A percentile compares a stretch with the other conserved stretches of the same genome.
Conservation (phyloP, 2,113 vertebrate genomes). For the Martes martes region DNA sequence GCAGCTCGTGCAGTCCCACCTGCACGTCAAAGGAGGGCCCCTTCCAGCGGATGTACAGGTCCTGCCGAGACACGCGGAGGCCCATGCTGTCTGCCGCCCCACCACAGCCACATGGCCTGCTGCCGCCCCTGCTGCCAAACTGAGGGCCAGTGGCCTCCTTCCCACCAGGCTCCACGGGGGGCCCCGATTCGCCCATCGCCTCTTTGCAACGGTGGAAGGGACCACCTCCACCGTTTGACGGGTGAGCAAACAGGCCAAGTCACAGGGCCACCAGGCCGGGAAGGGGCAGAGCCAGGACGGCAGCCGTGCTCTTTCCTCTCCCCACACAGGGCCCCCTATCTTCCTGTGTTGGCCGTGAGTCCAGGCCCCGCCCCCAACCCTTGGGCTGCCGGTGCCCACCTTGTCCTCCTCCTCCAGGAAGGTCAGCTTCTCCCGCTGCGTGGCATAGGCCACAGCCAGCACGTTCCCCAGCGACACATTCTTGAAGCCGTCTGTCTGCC, state of each 20-base stretch:
- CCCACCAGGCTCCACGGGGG: background rate
- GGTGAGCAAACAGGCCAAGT: background rate
- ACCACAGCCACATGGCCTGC: rapidly evolving
- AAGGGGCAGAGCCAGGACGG: no score
- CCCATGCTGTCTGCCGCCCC: rapidly evolving
- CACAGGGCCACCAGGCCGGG: background rate
- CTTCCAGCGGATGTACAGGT: conserved; percentile 91
- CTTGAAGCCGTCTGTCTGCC: conserved; percentile 94
- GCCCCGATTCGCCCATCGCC: background rate
- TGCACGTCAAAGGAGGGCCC: conserved; percentile 93
- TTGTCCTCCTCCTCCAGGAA: conserved; percentile 91
- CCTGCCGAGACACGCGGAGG: conserved; percentile 78
- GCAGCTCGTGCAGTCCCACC: conserved; percentile 92
- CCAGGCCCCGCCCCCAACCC: background rate
- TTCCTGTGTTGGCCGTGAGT: background rate
- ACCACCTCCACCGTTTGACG: background rate
- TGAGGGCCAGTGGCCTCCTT: background rate
- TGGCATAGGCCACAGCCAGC: conserved; percentile 89
- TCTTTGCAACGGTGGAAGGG: background rate
- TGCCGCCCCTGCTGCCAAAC: background rate
- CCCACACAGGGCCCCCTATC: background rate
- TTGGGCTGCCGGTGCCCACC: conserved; percentile 66
- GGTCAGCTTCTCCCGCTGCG: conserved; percentile 90
- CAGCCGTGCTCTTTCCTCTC: no score
- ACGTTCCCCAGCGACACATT: conserved; percentile 94